These are phyloP conservation scores for Helobdella robusta DNA, from an alignment of 2,888 invertebrate genomes.

Conservation along the genomic window DNA sequence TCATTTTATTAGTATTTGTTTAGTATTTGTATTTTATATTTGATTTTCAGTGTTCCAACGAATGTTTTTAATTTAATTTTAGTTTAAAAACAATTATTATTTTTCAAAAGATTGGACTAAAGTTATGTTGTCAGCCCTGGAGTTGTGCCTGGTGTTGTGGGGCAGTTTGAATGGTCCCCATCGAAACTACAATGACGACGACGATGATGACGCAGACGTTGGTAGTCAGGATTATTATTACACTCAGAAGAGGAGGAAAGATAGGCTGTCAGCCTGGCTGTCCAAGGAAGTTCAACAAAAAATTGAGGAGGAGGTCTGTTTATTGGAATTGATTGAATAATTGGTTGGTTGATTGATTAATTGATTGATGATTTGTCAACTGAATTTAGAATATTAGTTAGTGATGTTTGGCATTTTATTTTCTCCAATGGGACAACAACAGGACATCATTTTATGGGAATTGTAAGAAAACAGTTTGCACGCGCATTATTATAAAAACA, in stretches of 20 bases:
- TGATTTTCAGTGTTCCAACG: too few species aligned
- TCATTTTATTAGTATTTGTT: too few species aligned
- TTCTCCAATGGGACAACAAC: too few species aligned
- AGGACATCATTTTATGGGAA: too few species aligned
- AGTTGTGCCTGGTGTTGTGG: constrained; percentile 74
- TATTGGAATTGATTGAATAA: not conserved
- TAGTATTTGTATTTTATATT: too few species aligned
- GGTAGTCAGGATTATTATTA: constrained; percentile 10
- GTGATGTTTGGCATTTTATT: too few species aligned
- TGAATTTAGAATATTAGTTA: not conserved
- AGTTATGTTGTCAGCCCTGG: constrained; percentile 53
- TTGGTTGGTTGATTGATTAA: not conserved
- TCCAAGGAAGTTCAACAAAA: constrained; percentile 42
- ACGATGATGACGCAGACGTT: not conserved
- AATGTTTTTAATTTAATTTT: too few species aligned
- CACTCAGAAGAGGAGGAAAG: constrained; percentile 51
- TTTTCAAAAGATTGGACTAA: constrained; percentile 12
- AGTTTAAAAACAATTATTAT: too few species aligned
- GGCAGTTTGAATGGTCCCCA: constrained; percentile 62
- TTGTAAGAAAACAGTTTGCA: too few species aligned
- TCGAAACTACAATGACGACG: constrained; percentile 35
- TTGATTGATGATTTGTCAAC: not conserved
- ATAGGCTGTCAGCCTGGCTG: constrained; percentile 61
- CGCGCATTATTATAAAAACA: too few species aligned
- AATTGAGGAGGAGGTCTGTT: constrained; percentile 7